Percentiles rank a stretch among this genome's conserved stretches.
These are phyloP conservation scores for Melanaphis sacchari DNA, from an alignment of 1,140 invertebrate species.

Conservation along the genomic window DNA sequence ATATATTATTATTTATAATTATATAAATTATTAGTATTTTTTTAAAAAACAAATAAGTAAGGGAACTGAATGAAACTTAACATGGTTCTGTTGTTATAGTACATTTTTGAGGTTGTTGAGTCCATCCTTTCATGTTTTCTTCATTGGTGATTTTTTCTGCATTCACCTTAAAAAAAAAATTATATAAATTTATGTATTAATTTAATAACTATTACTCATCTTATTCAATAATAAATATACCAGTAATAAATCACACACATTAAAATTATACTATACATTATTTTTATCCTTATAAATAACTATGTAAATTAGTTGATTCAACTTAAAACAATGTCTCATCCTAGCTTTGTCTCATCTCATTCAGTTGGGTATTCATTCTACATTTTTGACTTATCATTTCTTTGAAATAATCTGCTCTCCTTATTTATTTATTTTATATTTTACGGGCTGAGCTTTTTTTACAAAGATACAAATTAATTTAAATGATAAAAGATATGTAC, in stretches of 20 bases:
- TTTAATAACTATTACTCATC: background rate
- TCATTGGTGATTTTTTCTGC: constrained; percentile 15
- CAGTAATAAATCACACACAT: background rate
- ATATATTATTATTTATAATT: background rate
- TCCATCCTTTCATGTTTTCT: constrained; percentile 53
- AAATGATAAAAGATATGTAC: too few relatives aligned
- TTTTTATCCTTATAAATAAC: background rate
- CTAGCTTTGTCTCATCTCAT: too few relatives aligned
- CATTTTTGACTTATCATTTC: too few relatives aligned
- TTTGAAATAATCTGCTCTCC: too few relatives aligned
- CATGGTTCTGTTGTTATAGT: background rate
- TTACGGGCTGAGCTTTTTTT: too few relatives aligned
- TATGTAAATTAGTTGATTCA: too few relatives aligned
- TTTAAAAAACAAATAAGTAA: background rate
- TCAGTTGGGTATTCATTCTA: too few relatives aligned
- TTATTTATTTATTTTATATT: too few relatives aligned
- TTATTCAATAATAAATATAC: background rate
- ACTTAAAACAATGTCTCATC: too few relatives aligned
- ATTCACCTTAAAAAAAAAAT: constrained; percentile 31
- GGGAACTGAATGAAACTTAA: background rate
- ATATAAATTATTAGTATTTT: background rate
- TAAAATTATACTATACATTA: background rate
- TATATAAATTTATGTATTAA: background rate
- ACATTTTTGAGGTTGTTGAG: constrained; percentile 4
- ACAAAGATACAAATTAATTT: too few relatives aligned